Evolutionary conservation across 2,888 invertebrate genomes (phyloP).

Genomic region (Osmoderma eremita): DNA sequence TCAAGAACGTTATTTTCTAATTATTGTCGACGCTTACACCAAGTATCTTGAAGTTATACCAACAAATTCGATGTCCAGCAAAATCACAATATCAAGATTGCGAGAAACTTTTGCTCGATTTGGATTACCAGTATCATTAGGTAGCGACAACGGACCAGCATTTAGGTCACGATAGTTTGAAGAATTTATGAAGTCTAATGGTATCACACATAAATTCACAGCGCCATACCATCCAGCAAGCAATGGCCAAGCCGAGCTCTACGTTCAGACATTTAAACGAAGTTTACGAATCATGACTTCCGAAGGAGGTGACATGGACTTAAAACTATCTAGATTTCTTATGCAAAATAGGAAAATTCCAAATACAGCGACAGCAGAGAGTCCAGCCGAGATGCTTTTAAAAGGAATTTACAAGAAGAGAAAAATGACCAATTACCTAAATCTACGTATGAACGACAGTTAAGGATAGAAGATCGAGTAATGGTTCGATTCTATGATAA

Average conservation of each 20-base stretch:
- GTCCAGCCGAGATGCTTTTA: neutral
- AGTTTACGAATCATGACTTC: neutral
- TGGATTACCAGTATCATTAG: neutral
- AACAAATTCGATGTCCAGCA: too few relatives aligned
- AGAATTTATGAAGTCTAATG: neutral
- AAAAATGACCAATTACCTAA: too few relatives aligned
- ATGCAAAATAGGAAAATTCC: neutral
- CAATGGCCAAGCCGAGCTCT: too few relatives aligned
- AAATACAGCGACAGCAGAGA: neutral
- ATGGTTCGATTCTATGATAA: neutral
- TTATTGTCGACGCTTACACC: too few relatives aligned
- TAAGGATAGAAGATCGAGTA: neutral
- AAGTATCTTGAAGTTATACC: conserved; percentile 5
- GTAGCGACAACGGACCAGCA: conserved; percentile 9
- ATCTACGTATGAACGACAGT: neutral
- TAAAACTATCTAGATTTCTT: conserved; percentile 8
- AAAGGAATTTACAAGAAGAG: too few relatives aligned
- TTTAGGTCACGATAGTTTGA: conserved; percentile 11
- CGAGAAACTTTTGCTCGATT: conserved; percentile 9
- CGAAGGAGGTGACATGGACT: conserved; percentile 14
- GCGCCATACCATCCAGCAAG: too few relatives aligned
- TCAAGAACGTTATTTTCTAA: conserved; percentile 12
- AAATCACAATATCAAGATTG: conserved; percentile 3
- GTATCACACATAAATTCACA: too few relatives aligned
- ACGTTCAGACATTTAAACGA: too few relatives aligned